These are phyloP conservation scores for Adelosebastes latens DNA, from an alignment of 2,797 vertebrate species.

Conservation along the genomic window DNA sequence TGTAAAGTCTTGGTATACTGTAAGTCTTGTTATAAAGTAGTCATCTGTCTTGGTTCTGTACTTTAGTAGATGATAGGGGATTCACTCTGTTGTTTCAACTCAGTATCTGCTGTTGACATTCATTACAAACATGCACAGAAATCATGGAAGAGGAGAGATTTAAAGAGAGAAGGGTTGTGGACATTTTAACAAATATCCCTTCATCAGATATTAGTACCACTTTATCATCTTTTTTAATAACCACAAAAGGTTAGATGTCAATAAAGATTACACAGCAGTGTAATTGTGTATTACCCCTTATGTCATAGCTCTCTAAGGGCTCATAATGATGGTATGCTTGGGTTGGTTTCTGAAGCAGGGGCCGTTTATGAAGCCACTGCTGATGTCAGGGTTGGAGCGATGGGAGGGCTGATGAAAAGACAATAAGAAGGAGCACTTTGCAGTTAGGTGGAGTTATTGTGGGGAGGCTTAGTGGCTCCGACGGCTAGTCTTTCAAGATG, in stretches of 20 bases:
- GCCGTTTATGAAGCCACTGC: slow-evolving; percentile 39
- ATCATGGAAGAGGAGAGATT: slow-evolving; percentile 26
- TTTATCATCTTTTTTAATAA: slow-evolving; percentile 51
- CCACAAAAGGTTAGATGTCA: slow-evolving; percentile 50
- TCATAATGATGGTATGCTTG: slow-evolving; percentile 40
- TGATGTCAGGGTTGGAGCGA: slow-evolving; percentile 58
- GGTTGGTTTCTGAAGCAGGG: slow-evolving; percentile 51
- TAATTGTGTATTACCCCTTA: slow-evolving; percentile 24
- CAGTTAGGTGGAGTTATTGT: slow-evolving; percentile 17
- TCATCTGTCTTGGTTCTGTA: slow-evolving; percentile 64
- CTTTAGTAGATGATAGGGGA: slow-evolving; percentile 62
- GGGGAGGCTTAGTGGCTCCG: slow-evolving; percentile 50
- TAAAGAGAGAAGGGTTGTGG: slow-evolving; percentile 32
- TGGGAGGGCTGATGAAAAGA: slow-evolving; percentile 20
- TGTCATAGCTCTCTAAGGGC: slow-evolving; percentile 59
- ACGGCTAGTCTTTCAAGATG: slow-evolving; percentile 66
- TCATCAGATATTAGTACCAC: slow-evolving; percentile 55
- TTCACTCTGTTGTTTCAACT: slow-evolving; percentile 61
- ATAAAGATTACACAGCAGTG: slow-evolving; percentile 36
- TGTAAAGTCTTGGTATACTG: slow-evolving; percentile 71
- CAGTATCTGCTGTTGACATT: slow-evolving; percentile 60
- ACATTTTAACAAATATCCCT: slow-evolving; percentile 45
- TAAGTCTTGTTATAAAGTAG: slow-evolving; percentile 67
- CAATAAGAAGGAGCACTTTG: slow-evolving; percentile 13
- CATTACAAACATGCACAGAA: slow-evolving; percentile 47